These are phyloP conservation scores for Drosophila guanche DNA, from an alignment of 1,140 invertebrate genomes.

Conservation along the genomic window DNA sequence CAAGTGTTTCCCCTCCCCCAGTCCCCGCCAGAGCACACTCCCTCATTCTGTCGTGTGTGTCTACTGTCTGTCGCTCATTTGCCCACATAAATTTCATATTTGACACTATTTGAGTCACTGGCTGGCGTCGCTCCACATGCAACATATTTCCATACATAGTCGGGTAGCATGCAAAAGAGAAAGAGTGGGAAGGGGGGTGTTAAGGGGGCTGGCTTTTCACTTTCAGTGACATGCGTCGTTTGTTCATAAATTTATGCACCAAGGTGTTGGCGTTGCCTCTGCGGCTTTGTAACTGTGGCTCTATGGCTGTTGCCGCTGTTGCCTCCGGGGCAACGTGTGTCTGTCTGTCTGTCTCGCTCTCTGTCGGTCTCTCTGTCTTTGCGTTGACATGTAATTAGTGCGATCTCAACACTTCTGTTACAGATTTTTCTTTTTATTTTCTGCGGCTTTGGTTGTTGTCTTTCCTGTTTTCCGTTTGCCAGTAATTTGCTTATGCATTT, in stretches of 20 bases:
- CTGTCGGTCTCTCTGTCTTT: conserved; percentile 21
- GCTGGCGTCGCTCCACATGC: conserved; percentile 57
- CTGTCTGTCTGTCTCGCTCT: conserved; percentile 10
- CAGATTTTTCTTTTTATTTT: conserved; percentile 35
- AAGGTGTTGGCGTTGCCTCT: conserved; percentile 68
- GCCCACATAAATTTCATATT: conserved; percentile 78
- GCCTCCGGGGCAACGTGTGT: conserved; percentile 45
- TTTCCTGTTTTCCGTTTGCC: conserved; percentile 9
- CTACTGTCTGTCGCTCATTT: conserved; percentile 35
- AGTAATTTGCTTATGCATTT: conserved; percentile 70
- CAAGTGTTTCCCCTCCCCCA: conserved; percentile 26
- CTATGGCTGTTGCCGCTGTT: conserved; percentile 19
- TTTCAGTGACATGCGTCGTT: conserved; percentile 70
- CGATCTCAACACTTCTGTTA: conserved; percentile 80
- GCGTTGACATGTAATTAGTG: conserved; percentile 77
- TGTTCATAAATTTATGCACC: conserved; percentile 73
- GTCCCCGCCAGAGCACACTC: neutral
- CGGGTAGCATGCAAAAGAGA: conserved; percentile 5
- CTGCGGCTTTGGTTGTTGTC: conserved; percentile 8
- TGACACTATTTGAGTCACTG: conserved; percentile 64
- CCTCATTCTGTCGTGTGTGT: conserved; percentile 14
- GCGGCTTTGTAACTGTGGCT: conserved; percentile 10
- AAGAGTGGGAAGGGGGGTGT: neutral
- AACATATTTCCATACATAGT: conserved; percentile 37
- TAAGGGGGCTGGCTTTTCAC: conserved; percentile 1